phyloP scores from a whole-genome alignment of 2,113 vertebrate species.

The Theropithecus gelada region DNA sequence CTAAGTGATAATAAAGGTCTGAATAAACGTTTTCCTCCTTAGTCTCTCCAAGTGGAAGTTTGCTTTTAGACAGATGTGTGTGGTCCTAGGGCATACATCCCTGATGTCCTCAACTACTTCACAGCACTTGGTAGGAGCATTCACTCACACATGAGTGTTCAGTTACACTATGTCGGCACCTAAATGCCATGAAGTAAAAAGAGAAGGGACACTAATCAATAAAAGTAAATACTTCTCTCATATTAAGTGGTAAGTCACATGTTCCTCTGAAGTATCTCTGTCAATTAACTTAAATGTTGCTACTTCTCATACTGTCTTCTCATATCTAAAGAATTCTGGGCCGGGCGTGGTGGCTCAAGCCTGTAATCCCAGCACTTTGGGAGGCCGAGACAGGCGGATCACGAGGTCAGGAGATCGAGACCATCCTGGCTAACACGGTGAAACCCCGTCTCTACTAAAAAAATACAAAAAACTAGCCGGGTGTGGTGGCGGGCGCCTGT shows the following conservation, averaged over 20 bases:
- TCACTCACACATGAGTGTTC: background rate
- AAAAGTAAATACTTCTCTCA: background rate
- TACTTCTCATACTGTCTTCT: background rate
- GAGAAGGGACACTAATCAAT: background rate
- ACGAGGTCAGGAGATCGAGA: too few relatives aligned
- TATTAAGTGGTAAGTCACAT: background rate
- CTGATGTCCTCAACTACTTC: background rate
- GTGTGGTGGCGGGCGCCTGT: too few relatives aligned
- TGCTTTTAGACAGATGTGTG: background rate
- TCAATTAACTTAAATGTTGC: background rate
- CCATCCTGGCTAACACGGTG: too few relatives aligned
- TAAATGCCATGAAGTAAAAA: background rate
- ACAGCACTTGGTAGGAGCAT: background rate
- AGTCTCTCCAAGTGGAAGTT: background rate
- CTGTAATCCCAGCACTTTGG: too few relatives aligned
- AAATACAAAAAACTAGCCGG: too few relatives aligned
- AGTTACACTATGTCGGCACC: background rate
- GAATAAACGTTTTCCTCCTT: background rate
- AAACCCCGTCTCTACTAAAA: too few relatives aligned
- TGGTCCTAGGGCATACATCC: background rate
- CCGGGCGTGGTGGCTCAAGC: accelerated
- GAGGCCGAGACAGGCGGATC: too few relatives aligned
- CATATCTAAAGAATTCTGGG: background rate
- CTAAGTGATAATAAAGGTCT: background rate
- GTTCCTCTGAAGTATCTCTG: background rate